Base-by-base conservation (phyloP, 1,140 invertebrate genomes). In the Drosophila chauvacae region DNA sequence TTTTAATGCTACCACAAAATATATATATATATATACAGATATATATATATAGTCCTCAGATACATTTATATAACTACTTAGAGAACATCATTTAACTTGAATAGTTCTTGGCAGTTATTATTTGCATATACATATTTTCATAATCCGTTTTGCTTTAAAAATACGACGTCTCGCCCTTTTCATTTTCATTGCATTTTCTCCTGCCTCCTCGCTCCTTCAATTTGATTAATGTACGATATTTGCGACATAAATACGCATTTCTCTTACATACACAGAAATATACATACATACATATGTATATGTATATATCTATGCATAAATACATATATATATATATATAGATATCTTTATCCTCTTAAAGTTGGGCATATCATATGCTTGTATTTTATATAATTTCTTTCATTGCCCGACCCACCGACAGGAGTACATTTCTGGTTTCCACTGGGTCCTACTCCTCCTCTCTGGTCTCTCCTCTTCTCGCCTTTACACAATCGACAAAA, bases 31-130 rank as follows among this genome's bases (percentile, higher is more conserved):
- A 47, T 45, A 20, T 13, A 18, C 3, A 51, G 7, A 51, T 13
- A 47, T 3, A 28, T 50, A 55, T 55, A 55, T 55, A 37, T 80
- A 75, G 57, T 73, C 65, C 50, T 68, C 59, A 81, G 60, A 81
- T 81, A 81, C 55, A 65, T 72, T 71, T 63, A 69, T 68, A 69
- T 80, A 79, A 85, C 81, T 85, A 85, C 77, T 81, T 85, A 85
- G 81, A 85, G 83, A 88, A 85, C 84, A 84, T 90, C 55, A 78
- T 90, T 81, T 80, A 90, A 75, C 70, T 90, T 79, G 77, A 88
- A 90, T 90, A 90, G 84, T 88, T 90, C 69, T 90, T 90, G 84
- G 84, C 84, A 88, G 84, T 88, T 88, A 81, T 75, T 90, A 80
- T 55, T 87, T 83, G 69, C 77, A 84, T 88, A 81, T 77, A 71